Base-by-base conservation (phyloP, 1,140 invertebrate genomes). In the Paraescarpia echinospica region DNA sequence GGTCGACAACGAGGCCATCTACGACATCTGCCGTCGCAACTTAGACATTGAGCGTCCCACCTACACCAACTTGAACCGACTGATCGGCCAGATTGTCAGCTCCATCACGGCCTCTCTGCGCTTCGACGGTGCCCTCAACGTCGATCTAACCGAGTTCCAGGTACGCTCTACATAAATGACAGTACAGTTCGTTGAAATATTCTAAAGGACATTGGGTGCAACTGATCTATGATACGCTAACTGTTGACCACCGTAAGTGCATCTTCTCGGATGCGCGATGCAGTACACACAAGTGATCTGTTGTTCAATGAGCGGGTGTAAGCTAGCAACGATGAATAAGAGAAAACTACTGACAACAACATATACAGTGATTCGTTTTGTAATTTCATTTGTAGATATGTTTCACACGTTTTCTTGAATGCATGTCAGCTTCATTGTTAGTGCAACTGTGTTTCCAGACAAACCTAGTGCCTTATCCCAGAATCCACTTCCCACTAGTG, bases 21-120 rank as follows among this genome's bases (percentile, higher is more conserved):
- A 77, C 59, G 59, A 77, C 59, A 77, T 77, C 59, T 77, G 59
- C 59, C 59, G 59, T 77, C 59, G 59, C 59, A 77, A 77, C 59
- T 77, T 77, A 18, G 59, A 77, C 59, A 77, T 77, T 18, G 59
- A 77, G 59, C 59, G 59, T 77, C 59, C 59, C 59, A 77, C 59
- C 27, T 77, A 77, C 59, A 77, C 59, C 59, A 77, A 77, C 59
- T 18, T 77, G 59, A 77, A 77, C 59, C 59, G 59, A 14, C 59
- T 77, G 59, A 77, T 77, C 27, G 59, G 59, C 22, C 59, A 77
- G 59, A 77, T 77, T 27, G 59, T 77, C 59, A 77, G 59, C 59
- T 77, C 59, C 59, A 77, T 77, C 59, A 77, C 59, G 59, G 59
- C 59, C 59, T 77, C 59, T 77, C 59, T 77, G 22, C 59, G 59